Conservation (phyloP, 2,888 invertebrate genomes). For the Mechanitis mazaeus region DNA sequence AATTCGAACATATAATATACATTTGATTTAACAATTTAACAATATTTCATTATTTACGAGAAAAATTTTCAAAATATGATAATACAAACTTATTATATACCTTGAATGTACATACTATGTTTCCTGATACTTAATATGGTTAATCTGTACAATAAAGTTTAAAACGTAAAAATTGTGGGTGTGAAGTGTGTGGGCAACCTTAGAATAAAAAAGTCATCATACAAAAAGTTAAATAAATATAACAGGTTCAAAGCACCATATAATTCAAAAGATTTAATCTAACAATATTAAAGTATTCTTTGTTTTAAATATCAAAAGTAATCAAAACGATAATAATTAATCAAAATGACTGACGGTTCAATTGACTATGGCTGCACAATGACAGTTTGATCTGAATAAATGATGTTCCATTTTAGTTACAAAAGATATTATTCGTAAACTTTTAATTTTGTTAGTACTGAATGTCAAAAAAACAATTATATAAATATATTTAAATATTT, state of each 20-base stretch:
- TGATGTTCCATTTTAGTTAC: too few relatives aligned
- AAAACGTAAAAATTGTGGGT: slow-evolving; percentile 15
- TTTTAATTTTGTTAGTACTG: too few relatives aligned
- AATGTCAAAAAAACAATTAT: too few relatives aligned
- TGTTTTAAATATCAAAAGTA: background rate
- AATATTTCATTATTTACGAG: too few relatives aligned
- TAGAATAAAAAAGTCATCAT: slow-evolving; percentile 7
- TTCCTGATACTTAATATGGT: slow-evolving; percentile 17
- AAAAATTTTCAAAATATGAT: too few relatives aligned
- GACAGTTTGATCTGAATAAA: too few relatives aligned
- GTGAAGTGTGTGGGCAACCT: slow-evolving; percentile 17
- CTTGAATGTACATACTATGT: background rate
- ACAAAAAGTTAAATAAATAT: slow-evolving; percentile 9
- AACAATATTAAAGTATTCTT: slow-evolving; percentile 2
- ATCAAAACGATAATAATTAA: background rate
- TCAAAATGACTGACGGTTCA: background rate
- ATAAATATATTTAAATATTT: too few relatives aligned
- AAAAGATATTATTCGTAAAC: too few relatives aligned
- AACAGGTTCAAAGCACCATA: slow-evolving; percentile 5
- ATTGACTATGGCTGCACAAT: background rate
- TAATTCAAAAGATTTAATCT: slow-evolving; percentile 6
- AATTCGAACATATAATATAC: too few relatives aligned
- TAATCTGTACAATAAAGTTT: slow-evolving; percentile 14
- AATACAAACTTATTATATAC: too few relatives aligned
- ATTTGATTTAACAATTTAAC: too few relatives aligned